Base-by-base conservation (phyloP, 2,113 vertebrate species). In the Sceloporus tristichus region DNA sequence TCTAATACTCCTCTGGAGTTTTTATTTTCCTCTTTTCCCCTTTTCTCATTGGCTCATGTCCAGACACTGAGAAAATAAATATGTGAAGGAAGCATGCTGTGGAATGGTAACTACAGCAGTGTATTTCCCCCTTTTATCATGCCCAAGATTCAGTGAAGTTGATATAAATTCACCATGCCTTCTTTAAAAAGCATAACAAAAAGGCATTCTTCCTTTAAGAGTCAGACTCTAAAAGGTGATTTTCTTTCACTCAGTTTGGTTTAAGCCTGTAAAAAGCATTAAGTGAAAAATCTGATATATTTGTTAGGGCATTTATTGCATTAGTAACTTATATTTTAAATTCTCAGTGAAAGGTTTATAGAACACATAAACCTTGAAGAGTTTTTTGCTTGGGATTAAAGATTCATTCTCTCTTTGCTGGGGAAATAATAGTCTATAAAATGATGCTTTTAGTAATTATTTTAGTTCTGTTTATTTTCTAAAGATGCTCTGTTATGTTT, bases 211-310 rank as follows among this genome's bases (percentile, higher is more conserved):
- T 97, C 95, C 93, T 94, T 92, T 95, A 92, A 94, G 93, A 96
- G 92, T 96, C 87, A 42, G 88, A 92, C 96, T 96, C 93, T 95
- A 96, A 95, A 97, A 96, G 95, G 96, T 96, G 95, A 96, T 97
- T 97, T 96, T 96, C 94, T 96, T 95, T 96, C 94, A 95, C 94
- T 96, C 92, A 90, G 87, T 97, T 97, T 93, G 92, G 93, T 95
- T 96, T 97, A 97, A 97, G 96, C 96, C 96, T 96, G 90, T 96
- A 97, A 97, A 97, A 97, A 96, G 96, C 96, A 97, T 96, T 97
- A 97, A 96, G 95, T 96, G 96, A 96, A 97, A 96, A 97, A 97
- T 97, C 94, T 96, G 96, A 97, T 97, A 93, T 96, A 96, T 97
- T 97, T 96, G 95, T 97, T 95, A 94, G 94, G 93, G 94, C 94